Conservation (phyloP, 2,888 invertebrate species). For the Agriopis aurantiaria region DNA sequence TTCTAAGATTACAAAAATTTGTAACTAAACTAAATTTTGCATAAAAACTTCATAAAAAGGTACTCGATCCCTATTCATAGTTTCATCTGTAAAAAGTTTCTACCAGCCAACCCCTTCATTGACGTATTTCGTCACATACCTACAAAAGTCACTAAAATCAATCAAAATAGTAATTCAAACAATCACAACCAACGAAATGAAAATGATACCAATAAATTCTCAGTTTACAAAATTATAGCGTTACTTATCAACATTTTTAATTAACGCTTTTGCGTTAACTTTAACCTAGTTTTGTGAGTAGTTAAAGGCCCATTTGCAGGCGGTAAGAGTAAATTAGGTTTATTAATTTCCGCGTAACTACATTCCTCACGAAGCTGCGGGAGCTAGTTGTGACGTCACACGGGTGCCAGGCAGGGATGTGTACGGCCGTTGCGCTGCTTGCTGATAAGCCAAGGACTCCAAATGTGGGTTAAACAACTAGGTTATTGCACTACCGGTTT, state of each 20-base stretch:
- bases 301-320: slow-evolving; percentile 62
- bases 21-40: too few species aligned
- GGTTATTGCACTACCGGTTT: slow-evolving; percentile 83
- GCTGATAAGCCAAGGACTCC: slow-evolving; percentile 75
- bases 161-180: background rate
- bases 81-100: too few species aligned
- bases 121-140: background rate
- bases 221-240: slow-evolving; percentile 50
- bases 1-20: too few species aligned
- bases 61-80: too few species aligned
- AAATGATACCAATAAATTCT: slow-evolving; percentile 57
- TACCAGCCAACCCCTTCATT: background rate
- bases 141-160: background rate
- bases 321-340: slow-evolving; percentile 75
- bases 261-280: slow-evolving; percentile 59
- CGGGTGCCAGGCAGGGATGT: slow-evolving; percentile 81
- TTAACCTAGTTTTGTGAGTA: slow-evolving; percentile 69
- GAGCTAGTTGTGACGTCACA: slow-evolving; percentile 77
- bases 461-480: slow-evolving; percentile 84
- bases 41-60: too few species aligned
- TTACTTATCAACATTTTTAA: slow-evolving; percentile 39
- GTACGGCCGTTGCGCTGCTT: slow-evolving; percentile 66
- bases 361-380: slow-evolving; percentile 67
- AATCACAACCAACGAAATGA: slow-evolving; percentile 12
- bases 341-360: slow-evolving; percentile 78